Conservation (phyloP, 1,140 invertebrate genomes). For the Bombyx mandarina region DNA sequence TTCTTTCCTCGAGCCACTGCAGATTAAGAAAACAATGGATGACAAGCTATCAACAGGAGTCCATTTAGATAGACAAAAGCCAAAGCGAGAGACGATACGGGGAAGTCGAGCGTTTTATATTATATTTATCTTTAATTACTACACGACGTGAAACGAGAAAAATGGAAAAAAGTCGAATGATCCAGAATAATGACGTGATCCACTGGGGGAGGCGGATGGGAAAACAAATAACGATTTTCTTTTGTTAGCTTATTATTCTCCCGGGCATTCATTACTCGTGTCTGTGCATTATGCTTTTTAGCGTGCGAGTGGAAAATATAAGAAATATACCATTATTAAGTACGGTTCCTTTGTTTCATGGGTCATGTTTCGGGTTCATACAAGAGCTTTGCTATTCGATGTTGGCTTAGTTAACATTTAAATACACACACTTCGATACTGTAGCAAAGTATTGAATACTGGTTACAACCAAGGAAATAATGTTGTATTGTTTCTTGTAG, state of each 20-base stretch:
- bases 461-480: too few species aligned
- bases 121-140: constrained; percentile 70
- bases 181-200: constrained; percentile 58
- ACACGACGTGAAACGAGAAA: constrained; percentile 42
- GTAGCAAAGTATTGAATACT: too few species aligned
- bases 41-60: constrained; percentile 64
- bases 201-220: constrained; percentile 47
- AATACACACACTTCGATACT: too few species aligned
- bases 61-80: constrained; percentile 62
- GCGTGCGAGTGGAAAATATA: too few species aligned
- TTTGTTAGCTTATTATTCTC: constrained; percentile 68
- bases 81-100: constrained; percentile 36
- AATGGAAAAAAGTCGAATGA: constrained; percentile 8
- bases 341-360: too few species aligned
- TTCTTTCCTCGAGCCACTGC: constrained; percentile 41
- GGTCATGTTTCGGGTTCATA: too few species aligned
- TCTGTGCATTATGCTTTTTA: constrained; percentile 14
- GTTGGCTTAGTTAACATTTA: too few species aligned
- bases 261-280: constrained; percentile 57
- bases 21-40: constrained; percentile 68
- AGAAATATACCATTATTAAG: too few species aligned
- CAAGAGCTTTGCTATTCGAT: too few species aligned
- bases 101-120: constrained; percentile 65
- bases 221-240: constrained; percentile 68
- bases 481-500: too few species aligned